Conservation (phyloP, 2,888 invertebrate genomes). For the Aleiodes alternator region DNA sequence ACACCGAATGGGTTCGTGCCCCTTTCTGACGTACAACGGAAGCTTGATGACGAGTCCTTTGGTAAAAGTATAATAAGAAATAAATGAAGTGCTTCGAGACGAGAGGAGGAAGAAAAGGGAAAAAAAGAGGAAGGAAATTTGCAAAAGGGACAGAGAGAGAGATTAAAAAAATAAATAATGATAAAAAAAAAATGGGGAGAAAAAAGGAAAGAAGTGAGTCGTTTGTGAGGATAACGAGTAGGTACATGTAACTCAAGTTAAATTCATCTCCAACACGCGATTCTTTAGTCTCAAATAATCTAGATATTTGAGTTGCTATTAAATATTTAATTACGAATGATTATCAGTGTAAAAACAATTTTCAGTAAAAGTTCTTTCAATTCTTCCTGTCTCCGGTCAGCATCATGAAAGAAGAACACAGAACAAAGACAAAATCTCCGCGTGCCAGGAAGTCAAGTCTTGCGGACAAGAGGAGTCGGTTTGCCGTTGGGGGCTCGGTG, state of each 20-base stretch:
- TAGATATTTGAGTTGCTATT: constrained; percentile 32
- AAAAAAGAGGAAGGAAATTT: not conserved
- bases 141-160: not conserved
- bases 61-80: constrained; percentile 26
- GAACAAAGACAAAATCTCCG: constrained; percentile 65
- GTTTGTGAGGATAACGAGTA: constrained; percentile 35
- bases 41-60: constrained; percentile 44
- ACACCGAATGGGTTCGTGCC: not conserved
- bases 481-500: constrained; percentile 26
- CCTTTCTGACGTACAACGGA: constrained; percentile 42
- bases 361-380: not conserved
- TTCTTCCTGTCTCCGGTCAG: not conserved
- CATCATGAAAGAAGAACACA: constrained; percentile 19
- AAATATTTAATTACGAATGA: constrained; percentile 29
- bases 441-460: constrained; percentile 73
- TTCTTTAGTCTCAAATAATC: constrained; percentile 15
- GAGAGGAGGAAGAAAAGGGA: constrained; percentile 2
- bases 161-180: too few relatives aligned
- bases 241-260: constrained; percentile 9
- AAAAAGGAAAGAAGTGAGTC: constrained; percentile 15
- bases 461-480: constrained; percentile 34
- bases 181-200: too few relatives aligned
- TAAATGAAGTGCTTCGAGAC: constrained; percentile 14
- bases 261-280: constrained; percentile 23
- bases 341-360: constrained; percentile 20